Conservation (phyloP, 2,888 invertebrate genomes). For the Charanyca ferruginea region DNA sequence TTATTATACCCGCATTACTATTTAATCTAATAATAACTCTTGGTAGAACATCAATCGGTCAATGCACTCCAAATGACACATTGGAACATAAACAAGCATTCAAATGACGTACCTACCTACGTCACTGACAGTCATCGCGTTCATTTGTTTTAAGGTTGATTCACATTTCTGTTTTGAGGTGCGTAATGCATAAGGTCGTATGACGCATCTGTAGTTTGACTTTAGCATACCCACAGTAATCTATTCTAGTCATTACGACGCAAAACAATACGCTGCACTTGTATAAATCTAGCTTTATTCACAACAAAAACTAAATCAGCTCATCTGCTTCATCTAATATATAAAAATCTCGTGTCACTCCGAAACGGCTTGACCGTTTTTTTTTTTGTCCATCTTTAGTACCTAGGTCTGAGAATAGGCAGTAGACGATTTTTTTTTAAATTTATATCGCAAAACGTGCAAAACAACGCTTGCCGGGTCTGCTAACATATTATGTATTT, state of each 20-base stretch:
- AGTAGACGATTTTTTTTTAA: too few relatives aligned
- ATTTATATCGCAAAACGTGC: too few relatives aligned
- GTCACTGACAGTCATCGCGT: conserved; percentile 19
- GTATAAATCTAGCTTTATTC: conserved; percentile 8
- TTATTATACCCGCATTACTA: neutral
- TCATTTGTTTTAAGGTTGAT: conserved; percentile 19
- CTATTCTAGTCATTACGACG: too few relatives aligned
- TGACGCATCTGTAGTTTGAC: too few relatives aligned
- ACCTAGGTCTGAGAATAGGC: too few relatives aligned
- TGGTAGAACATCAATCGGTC: conserved; percentile 1
- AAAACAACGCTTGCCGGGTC: too few relatives aligned
- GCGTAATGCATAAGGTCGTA: neutral
- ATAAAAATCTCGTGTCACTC: too few relatives aligned
- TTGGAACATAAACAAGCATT: conserved; percentile 5
- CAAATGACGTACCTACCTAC: conserved; percentile 18
- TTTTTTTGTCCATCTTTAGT: too few relatives aligned
- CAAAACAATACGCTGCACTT: neutral
- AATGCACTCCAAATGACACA: conserved; percentile 25
- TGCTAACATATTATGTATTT: too few relatives aligned
- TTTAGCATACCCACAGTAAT: too few relatives aligned
- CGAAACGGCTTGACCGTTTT: too few relatives aligned
- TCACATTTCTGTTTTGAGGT: neutral
- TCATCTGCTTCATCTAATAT: neutral
- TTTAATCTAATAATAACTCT: conserved; percentile 18
- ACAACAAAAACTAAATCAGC: neutral